A percentile compares a stretch with the other conserved stretches of the same genome.
phyloP scores from a whole-genome alignment of 1,140 invertebrate species.

The Nomia melanderi region DNA sequence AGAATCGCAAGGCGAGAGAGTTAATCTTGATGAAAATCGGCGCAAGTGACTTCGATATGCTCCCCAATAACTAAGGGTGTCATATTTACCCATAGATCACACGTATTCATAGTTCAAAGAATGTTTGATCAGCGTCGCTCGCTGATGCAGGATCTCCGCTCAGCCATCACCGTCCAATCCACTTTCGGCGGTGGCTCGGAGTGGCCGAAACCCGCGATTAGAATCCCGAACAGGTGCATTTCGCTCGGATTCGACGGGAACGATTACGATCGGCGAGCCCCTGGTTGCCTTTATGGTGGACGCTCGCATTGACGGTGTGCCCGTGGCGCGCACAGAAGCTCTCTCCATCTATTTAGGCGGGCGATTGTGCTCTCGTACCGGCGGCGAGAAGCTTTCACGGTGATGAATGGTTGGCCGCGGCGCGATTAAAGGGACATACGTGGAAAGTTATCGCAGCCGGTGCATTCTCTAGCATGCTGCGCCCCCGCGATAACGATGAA shows the following conservation, averaged over 20 bases:
- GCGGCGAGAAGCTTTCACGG: slow-evolving; percentile 31
- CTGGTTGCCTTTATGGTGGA: slow-evolving; percentile 8
- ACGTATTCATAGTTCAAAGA: no score
- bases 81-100: no score
- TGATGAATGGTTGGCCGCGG: slow-evolving; percentile 52
- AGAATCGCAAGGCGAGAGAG: no score
- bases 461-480: slow-evolving; percentile 41
- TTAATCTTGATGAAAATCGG: no score
- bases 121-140: no score
- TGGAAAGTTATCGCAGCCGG: slow-evolving; percentile 56
- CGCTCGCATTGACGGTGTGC: neutral
- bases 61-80: no score
- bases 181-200: neutral
- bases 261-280: neutral
- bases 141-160: no score
- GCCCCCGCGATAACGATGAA: slow-evolving; percentile 41
- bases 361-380: slow-evolving; percentile 2
- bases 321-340: neutral
- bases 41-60: no score
- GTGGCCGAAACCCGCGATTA: slow-evolving; percentile 36
- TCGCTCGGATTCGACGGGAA: neutral
- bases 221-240: slow-evolving; percentile 32
- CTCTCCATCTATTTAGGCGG: neutral
- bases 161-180: neutral
- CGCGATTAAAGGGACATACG: slow-evolving; percentile 58